Evolutionary conservation across 2,113 vertebrate species (phyloP).

Genomic region (Sinocyclocheilus anophthalmus): DNA sequence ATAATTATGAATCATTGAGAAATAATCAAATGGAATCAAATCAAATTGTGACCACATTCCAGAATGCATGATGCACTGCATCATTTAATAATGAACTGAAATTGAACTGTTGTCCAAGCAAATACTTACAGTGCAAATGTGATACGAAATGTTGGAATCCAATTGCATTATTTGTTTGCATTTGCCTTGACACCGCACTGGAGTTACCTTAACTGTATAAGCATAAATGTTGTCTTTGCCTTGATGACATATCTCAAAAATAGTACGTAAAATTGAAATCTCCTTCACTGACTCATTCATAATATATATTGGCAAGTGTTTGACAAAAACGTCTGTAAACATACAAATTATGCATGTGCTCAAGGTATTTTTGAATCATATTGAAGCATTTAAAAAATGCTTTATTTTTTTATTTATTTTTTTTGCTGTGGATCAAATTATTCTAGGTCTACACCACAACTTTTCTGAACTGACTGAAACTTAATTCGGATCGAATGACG

Average conservation of each 20-base stretch:
- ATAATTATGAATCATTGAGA: not conserved
- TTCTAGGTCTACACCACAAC: not conserved
- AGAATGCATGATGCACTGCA: not conserved
- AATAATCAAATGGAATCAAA: not conserved
- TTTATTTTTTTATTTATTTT: no score
- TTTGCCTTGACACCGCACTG: not conserved
- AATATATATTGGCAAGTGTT: no score
- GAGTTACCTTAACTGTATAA: not conserved
- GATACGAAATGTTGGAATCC: not conserved
- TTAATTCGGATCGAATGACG: not conserved
- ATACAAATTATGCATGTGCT: no score
- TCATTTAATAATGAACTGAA: no score
- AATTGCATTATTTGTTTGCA: no score
- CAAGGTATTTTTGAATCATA: no score
- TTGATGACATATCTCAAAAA: not conserved
- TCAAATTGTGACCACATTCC: not conserved
- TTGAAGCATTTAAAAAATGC: no score
- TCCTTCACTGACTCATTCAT: not conserved
- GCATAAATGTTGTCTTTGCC: not conserved
- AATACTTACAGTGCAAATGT: not conserved
- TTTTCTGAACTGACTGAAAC: not conserved
- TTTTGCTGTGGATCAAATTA: not conserved
- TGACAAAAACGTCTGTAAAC: no score
- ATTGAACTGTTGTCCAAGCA: no score
- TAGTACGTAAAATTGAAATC: not conserved